Conservation (phyloP, 2,888 invertebrate genomes). For the Eupithecia subumbrata region DNA sequence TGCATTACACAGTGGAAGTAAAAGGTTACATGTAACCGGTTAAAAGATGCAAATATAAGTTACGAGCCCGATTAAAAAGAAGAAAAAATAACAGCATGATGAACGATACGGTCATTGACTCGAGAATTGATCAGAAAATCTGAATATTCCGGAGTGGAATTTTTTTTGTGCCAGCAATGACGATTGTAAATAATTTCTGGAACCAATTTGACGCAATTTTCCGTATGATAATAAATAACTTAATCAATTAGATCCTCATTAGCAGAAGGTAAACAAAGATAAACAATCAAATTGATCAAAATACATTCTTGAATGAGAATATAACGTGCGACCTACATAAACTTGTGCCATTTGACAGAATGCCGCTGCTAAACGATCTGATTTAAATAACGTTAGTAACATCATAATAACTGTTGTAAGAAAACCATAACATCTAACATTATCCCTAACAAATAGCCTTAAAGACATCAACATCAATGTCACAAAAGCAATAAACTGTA, state of each 20-base stretch:
- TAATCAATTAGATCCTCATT: constrained; percentile 29
- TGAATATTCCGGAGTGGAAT: constrained; percentile 1
- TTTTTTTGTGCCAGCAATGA: background rate
- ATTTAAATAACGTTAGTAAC: background rate
- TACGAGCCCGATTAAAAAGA: background rate
- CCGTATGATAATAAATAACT: constrained; percentile 25
- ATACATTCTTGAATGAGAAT: background rate
- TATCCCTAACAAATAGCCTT: background rate
- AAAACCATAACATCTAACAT: background rate
- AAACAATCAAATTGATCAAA: constrained; percentile 1
- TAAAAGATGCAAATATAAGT: background rate
- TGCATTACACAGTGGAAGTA: background rate
- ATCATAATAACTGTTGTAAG: background rate
- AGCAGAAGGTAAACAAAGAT: constrained; percentile 27
- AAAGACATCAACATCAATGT: constrained; percentile 1
- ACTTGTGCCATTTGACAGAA: background rate
- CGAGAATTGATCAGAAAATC: background rate
- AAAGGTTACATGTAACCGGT: background rate
- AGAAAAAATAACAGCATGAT: background rate
- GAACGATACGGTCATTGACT: constrained; percentile 23
- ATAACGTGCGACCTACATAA: background rate
- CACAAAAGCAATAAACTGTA: constrained; percentile 8
- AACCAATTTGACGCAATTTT: constrained; percentile 10
- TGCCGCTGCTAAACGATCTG: background rate
- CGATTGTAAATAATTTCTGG: background rate